phyloP scores from a whole-genome alignment of 2,113 vertebrate genomes.

The Phylloscopus trochilus region DNA sequence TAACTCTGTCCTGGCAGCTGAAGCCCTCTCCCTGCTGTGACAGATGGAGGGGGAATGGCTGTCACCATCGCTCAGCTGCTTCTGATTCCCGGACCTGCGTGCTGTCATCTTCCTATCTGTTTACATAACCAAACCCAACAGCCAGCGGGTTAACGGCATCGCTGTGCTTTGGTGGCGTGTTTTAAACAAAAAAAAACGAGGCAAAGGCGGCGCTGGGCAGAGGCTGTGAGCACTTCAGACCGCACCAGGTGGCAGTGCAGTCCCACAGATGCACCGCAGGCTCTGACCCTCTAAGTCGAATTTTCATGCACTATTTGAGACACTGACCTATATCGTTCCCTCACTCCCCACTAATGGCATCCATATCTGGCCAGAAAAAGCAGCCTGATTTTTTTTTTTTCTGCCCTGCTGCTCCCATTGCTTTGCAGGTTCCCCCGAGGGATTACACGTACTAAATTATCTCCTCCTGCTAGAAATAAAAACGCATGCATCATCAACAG shows the following conservation, averaged over 20 bases:
- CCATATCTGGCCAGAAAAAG: not conserved
- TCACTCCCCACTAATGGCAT: not conserved
- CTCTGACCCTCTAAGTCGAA: accelerated
- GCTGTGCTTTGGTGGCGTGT: not conserved
- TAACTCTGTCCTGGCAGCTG: not conserved
- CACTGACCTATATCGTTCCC: not conserved
- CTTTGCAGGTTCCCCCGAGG: not conserved
- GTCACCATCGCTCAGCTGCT: not conserved
- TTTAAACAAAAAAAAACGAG: not conserved
- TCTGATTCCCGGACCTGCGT: not conserved
- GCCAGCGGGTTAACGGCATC: not conserved
- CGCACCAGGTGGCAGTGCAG: conserved; percentile 36
- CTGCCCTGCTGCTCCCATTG: not conserved
- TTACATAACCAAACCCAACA: not conserved
- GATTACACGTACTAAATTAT: not conserved
- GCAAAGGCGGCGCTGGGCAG: not conserved
- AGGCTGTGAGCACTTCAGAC: not conserved
- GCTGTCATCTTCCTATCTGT: not conserved
- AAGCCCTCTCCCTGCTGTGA: not conserved
- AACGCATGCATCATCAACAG: not conserved
- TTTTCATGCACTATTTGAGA: not conserved
- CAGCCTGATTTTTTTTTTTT: not conserved
- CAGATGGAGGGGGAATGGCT: not conserved
- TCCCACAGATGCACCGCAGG: not conserved
- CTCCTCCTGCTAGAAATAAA: not conserved